Conservation (phyloP, 1,140 invertebrate genomes). For the Drosophila pandora region DNA sequence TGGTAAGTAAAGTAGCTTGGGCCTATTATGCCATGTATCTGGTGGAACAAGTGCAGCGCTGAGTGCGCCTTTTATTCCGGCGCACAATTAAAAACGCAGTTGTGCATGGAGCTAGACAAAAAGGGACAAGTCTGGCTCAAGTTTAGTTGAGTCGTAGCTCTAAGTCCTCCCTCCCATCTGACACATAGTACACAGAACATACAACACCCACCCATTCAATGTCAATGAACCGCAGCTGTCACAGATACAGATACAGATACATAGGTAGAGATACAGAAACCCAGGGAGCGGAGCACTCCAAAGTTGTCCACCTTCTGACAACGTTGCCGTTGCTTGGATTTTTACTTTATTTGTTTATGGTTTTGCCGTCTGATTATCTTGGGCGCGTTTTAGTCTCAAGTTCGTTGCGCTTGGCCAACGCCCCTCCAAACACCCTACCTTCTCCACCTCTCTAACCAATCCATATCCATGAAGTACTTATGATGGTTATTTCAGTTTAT, state of each 20-base stretch:
- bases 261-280: constrained; percentile 27
- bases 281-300: constrained; percentile 34
- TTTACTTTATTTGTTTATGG: constrained; percentile 81
- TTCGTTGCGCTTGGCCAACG: constrained; percentile 77
- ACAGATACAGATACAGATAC: constrained; percentile 42
- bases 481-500: constrained; percentile 76
- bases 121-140: constrained; percentile 25
- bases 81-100: constrained; percentile 80
- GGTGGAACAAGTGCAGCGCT: constrained; percentile 66
- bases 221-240: constrained; percentile 72
- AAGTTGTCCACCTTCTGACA: constrained; percentile 48
- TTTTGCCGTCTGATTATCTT: constrained; percentile 78
- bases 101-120: constrained; percentile 46
- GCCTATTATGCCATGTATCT: constrained; percentile 40
- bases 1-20: constrained; percentile 38
- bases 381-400: constrained; percentile 74
- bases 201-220: constrained; percentile 63
- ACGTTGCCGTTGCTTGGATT: constrained; percentile 59
- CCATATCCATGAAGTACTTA: constrained; percentile 51
- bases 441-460: constrained; percentile 11
- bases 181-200: neutral
- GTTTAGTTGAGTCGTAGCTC: constrained; percentile 24
- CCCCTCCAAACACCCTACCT: constrained; percentile 5
- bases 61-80: constrained; percentile 75
- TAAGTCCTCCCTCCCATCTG: neutral